Evolutionary conservation across 1,140 invertebrate species (phyloP).

Genomic region (Drosophila paulistorum): DNA sequence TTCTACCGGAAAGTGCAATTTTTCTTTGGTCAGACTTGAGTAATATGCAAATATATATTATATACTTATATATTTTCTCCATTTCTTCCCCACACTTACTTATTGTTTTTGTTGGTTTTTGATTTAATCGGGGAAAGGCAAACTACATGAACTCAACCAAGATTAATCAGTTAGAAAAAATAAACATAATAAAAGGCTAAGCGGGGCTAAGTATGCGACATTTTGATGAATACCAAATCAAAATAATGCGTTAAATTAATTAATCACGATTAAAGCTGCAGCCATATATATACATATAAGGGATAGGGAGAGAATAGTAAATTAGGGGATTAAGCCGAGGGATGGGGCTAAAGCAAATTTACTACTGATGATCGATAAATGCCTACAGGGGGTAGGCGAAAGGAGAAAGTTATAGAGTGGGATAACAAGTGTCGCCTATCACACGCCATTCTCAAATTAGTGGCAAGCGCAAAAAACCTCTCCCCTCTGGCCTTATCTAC

Average conservation of each 20-base stretch:
- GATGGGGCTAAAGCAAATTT: neutral
- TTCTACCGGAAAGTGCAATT: neutral
- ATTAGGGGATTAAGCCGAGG: conserved; percentile 42
- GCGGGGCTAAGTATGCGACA: conserved; percentile 63
- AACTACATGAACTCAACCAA: conserved; percentile 27
- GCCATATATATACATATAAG: neutral
- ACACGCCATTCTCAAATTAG: conserved; percentile 78
- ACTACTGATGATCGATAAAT: conserved; percentile 69
- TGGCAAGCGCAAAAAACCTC: neutral
- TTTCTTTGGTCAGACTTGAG: neutral
- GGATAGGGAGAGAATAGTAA: neutral
- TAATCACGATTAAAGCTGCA: conserved; percentile 72
- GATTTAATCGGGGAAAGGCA: conserved; percentile 21
- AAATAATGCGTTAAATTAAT: conserved; percentile 79
- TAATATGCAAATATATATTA: neutral
- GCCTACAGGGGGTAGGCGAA: conserved; percentile 42
- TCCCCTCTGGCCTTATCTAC: neutral
- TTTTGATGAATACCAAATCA: conserved; percentile 80
- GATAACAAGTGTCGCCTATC: conserved; percentile 69
- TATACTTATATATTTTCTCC: neutral
- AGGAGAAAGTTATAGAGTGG: conserved; percentile 9
- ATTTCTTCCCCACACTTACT: neutral
- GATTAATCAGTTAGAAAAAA: conserved; percentile 69
- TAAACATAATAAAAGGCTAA: conserved; percentile 79
- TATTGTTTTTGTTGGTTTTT: conserved; percentile 9